Base-by-base conservation (phyloP, 1,140 invertebrate species). In the Meteorus sp. region DNA sequence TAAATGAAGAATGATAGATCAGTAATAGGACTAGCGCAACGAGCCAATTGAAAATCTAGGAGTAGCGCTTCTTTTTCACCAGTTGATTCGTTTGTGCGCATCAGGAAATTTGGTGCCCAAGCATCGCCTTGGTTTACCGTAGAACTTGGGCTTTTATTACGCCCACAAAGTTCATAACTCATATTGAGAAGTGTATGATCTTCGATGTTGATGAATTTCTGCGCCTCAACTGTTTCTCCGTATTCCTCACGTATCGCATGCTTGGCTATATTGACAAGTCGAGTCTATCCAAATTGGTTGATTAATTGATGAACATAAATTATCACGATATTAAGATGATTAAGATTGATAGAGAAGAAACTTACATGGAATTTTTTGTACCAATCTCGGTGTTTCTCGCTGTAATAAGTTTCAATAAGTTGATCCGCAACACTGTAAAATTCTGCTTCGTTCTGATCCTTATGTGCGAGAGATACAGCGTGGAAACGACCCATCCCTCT, bases 61-160 rank as follows among this genome's bases (percentile, higher is more conserved):
- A 90, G 81, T 1, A 85, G 78, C 35, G 82, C 79, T 47, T 82
- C 64, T 0, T 83, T 78, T 6, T 65, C 56, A 2, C 65, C 66
- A 8, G 66, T 65, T 3, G 78, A 62, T 8, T 33, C 59, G 3
- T 72, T 62, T 55, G 83, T 82, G 54, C 82, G 80, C 8, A 84
- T 82, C 2, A 90, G 67, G 66, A 90, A 90, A 69, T 91, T 90
- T 31, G 87, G 88, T 0, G 84, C 83, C 88, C 88, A 91, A 25
- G 83, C 84, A 71, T 91, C 89, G 0, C 89, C 89, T 56, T 90
- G 88, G 6, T 81, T 83, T 19, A 90, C 81, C 0, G 87, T 84
- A 25, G 81, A 84, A 29, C 80, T 75, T 33, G 66, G 60, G 4
- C 57, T 50, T 17, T 76, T 33, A 48, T 3, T 31, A 11, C 17